Percentiles rank a stretch among this genome's conserved stretches.
Conservation (phyloP, 2,888 invertebrate species). For the Onchidella celtica region DNA sequence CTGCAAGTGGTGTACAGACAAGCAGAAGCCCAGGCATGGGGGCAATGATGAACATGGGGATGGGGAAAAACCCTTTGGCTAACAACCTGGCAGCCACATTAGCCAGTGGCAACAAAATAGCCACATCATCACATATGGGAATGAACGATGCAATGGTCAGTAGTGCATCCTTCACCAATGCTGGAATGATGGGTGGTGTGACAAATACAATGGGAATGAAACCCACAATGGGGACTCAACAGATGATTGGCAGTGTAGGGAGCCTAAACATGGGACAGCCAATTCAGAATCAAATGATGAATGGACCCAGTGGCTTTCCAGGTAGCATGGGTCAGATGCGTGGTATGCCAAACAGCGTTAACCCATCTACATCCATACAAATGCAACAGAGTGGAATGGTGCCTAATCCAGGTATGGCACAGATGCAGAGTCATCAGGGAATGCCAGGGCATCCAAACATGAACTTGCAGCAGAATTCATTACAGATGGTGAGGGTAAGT, state of each 20-base stretch:
- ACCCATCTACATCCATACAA: conserved; percentile 58
- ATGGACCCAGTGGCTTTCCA: conserved; percentile 75
- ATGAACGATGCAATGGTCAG: conserved; percentile 50
- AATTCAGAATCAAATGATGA: conserved; percentile 71
- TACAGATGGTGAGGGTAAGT: conserved; percentile 69
- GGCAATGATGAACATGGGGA: conserved; percentile 60
- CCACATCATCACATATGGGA: conserved; percentile 50
- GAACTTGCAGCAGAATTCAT: conserved; percentile 60
- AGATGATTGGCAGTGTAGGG: conserved; percentile 58
- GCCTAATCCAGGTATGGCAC: conserved; percentile 60
- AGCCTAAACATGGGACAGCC: conserved; percentile 59
- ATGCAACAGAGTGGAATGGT: conserved; percentile 57
- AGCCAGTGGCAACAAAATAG: conserved; percentile 51
- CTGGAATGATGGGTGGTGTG: conserved; percentile 46
- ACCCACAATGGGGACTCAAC: conserved; percentile 48
- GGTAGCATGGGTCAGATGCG: conserved; percentile 61
- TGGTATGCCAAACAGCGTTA: conserved; percentile 56
- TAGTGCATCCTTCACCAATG: conserved; percentile 44
- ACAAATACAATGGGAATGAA: conserved; percentile 53
- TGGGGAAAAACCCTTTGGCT: conserved; percentile 72
- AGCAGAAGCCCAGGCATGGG: conserved; percentile 58
- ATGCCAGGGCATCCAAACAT: conserved; percentile 64
- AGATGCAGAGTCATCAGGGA: conserved; percentile 65
- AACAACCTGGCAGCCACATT: conserved; percentile 69
- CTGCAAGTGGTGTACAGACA: conserved; percentile 59